These are phyloP conservation scores for Isaurus tuberculatus DNA, from an alignment of 92 coral and sea anemone genomes.

Conservation along the genomic window DNA sequence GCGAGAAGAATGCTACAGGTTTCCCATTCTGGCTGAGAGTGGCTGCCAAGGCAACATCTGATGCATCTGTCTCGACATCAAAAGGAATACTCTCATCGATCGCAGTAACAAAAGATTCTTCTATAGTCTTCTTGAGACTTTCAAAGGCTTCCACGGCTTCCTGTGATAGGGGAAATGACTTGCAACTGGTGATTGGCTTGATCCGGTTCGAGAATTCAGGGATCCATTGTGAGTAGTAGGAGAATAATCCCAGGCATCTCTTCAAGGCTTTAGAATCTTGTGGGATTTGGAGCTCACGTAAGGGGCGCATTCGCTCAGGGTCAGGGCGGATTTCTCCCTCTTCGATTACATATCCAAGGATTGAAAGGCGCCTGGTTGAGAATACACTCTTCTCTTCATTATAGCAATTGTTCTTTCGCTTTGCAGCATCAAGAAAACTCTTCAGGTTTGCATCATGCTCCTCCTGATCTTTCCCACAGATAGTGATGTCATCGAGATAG, in stretches of 20 bases:
- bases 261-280: constrained; percentile 30
- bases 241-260: constrained; percentile 67
- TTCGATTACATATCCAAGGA: constrained; percentile 64
- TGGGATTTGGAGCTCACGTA: constrained; percentile 65
- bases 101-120: background rate
- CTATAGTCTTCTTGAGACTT: background rate
- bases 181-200: too few species aligned
- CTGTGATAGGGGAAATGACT: too few species aligned
- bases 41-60: too few species aligned
- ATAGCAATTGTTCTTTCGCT: constrained; percentile 42
- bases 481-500: constrained; percentile 15
- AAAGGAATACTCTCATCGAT: too few species aligned
- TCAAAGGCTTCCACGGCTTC: background rate
- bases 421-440: constrained; percentile 56
- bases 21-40: too few species aligned
- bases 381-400: constrained; percentile 54
- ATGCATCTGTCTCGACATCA: too few species aligned
- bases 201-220: too few species aligned
- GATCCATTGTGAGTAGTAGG: too few species aligned
- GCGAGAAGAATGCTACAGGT: too few species aligned
- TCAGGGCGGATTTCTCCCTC: constrained; percentile 57
- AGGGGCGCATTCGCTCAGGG: constrained; percentile 53
- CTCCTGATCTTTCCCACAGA: constrained; percentile 62
- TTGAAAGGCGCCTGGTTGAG: constrained; percentile 53
- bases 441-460: constrained; percentile 63